Conservation (phyloP, 2,797 vertebrate genomes). For the Danio kyathit region DNA sequence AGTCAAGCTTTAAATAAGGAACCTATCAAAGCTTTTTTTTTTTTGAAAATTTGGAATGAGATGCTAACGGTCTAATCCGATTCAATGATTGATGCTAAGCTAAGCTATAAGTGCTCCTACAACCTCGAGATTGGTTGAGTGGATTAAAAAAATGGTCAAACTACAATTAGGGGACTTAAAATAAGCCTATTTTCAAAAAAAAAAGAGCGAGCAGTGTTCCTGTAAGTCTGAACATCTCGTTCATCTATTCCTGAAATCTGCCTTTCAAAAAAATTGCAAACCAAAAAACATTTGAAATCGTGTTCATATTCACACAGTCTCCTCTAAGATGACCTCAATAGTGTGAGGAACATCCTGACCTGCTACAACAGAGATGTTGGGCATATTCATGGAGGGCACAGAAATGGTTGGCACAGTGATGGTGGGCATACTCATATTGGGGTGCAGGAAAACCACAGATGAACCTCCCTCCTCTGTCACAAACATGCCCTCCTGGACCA, state of each 20-base stretch:
- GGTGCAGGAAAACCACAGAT: conserved; percentile 83
- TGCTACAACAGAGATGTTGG: conserved; percentile 74
- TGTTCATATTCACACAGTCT: conserved; percentile 69
- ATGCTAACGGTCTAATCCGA: no score
- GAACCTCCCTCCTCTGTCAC: conserved; percentile 71
- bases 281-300: not conserved
- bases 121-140: no score
- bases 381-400: conserved; percentile 74
- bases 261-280: not conserved
- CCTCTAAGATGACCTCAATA: conserved; percentile 84
- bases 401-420: conserved; percentile 67
- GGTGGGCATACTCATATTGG: conserved; percentile 65
- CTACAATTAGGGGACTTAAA: no score
- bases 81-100: no score
- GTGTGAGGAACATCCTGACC: conserved; percentile 75
- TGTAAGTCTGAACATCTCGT: not conserved
- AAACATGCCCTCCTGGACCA: conserved; percentile 72
- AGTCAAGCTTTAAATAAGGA: no score
- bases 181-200: no score
- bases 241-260: conserved; percentile 5
- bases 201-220: no score
- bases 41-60: no score
- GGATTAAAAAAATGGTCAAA: no score
- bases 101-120: no score
- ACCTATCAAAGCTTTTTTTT: no score